Percentiles rank a stretch among this genome's conserved stretches.
These are phyloP conservation scores for Carlito syrichta DNA, from an alignment of 2,113 vertebrate species.

Conservation along the genomic window DNA sequence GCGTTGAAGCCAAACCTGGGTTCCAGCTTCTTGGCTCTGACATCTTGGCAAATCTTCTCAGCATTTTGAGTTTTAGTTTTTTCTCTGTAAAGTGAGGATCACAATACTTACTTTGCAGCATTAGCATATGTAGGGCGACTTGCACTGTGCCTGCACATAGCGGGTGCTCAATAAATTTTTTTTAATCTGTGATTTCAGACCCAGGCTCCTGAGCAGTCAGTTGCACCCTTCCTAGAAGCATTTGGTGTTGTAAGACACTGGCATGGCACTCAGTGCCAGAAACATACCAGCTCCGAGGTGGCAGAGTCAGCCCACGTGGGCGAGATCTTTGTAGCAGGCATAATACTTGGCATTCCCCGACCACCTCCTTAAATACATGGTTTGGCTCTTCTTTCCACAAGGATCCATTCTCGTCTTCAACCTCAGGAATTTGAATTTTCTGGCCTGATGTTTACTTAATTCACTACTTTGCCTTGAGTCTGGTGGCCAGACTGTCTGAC, in stretches of 20 bases:
- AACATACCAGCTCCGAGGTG: background rate
- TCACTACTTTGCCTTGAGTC: background rate
- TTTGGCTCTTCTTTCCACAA: background rate
- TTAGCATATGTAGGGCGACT: background rate
- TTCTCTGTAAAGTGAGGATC: background rate
- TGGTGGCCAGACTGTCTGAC: too few species aligned
- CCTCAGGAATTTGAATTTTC: background rate
- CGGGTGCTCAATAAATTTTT: background rate
- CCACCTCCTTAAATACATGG: too few species aligned
- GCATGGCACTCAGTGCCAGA: rapidly evolving
- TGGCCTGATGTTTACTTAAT: background rate
- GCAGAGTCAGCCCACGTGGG: rapidly evolving
- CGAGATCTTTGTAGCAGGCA: background rate
- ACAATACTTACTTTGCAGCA: background rate
- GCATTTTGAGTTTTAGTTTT: background rate
- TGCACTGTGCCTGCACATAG: background rate
- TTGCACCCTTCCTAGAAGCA: background rate
- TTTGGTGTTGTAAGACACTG: background rate
- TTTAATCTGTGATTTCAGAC: background rate
- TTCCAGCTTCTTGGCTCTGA: background rate
- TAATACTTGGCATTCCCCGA: too few species aligned
- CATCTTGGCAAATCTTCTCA: background rate
- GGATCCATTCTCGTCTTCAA: background rate
- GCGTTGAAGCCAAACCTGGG: background rate
- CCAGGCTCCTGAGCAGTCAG: background rate